Evolutionary conservation across 2,113 vertebrate species (phyloP).

Genomic region (Cyanoramphus novaezelandiae): DNA sequence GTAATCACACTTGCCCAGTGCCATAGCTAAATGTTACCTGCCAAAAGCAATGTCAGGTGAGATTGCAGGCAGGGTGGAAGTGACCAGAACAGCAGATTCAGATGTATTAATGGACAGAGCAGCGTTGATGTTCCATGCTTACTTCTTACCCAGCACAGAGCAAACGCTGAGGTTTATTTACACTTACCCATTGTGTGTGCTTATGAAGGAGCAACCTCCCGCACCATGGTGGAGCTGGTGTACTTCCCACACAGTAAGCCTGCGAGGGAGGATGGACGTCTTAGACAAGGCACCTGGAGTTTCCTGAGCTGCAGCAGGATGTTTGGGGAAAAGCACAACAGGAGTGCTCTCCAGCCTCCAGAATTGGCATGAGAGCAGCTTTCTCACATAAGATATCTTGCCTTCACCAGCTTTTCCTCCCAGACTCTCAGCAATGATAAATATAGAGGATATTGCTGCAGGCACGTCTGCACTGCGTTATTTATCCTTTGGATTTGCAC

Average conservation of each 20-base stretch:
- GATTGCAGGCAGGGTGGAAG: neutral
- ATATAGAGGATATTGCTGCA: neutral
- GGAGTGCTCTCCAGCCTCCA: neutral
- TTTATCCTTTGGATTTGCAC: slow-evolving; percentile 41
- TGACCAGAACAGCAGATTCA: neutral
- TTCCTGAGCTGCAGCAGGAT: neutral
- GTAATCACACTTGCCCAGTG: neutral
- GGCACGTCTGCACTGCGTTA: slow-evolving; percentile 12
- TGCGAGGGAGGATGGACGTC: neutral
- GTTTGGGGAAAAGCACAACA: neutral
- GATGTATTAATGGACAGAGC: neutral
- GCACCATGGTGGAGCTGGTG: neutral
- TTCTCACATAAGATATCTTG: slow-evolving; percentile 9
- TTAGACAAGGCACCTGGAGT: neutral
- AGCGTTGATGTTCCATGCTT: neutral
- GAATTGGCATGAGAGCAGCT: neutral
- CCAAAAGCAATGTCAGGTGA: neutral
- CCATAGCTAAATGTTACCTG: neutral
- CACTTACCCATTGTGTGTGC: too few species aligned
- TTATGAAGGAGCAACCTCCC: neutral
- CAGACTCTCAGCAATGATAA: slow-evolving; percentile 1
- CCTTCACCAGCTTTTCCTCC: slow-evolving; percentile 29
- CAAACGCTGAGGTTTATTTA: neutral
- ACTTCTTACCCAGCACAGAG: neutral
- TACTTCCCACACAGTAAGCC: neutral